Evolutionary conservation across 37 sponge, comb jelly and placozoan species (phyloP), one percentile per base, ranked within the genome.

Genomic region (Theonella swinhoei): DNA sequence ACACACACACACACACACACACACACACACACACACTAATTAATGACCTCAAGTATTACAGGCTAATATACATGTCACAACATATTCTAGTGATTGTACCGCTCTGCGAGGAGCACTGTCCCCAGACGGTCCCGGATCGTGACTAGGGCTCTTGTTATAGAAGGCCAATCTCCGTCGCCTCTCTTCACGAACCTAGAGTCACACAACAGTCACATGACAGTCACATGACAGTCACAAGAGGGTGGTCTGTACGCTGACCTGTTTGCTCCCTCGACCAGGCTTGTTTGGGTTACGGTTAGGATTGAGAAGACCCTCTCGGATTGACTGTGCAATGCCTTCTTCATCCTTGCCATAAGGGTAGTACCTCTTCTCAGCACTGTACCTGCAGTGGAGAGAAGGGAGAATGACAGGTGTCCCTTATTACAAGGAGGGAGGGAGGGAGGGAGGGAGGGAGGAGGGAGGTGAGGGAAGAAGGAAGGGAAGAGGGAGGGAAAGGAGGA

Each of bases 301-400:
- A 63, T 84, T 83, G 2, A 89, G 68, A n/a, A 89, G 79, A 14
- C 90, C 90, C 60, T 89, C 84, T 7, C 74, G 28, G 25, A 89
- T 84, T 23, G 90, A 79, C 70, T 79, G 59, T 42, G 90, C 90
- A 37, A 89, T 82, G 1, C 90, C 90, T 42, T 89, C 70, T 34
- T 79, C 85, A 40, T 89, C 90, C 60, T 61, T 78, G 20, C 90
- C 90, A 74, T 89, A 89, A 47, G 90, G 90, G 38, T 89, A 89
- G 76, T 89, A 89, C 31, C 77, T 64, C 58, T 84, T 84, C 85
- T 76, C 83, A n/a, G 83, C 83, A 73, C 83, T 83, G 66, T 73
- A 83, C 39, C 83, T 43, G 54, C 14, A 47, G 19, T 19, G 30
- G 68, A 26, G 73, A 23, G 7, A 35, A 38, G 39, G 22, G 73